phyloP scores from a whole-genome alignment of 2,797 vertebrate species.

The Hoplostethus mediterraneus region DNA sequence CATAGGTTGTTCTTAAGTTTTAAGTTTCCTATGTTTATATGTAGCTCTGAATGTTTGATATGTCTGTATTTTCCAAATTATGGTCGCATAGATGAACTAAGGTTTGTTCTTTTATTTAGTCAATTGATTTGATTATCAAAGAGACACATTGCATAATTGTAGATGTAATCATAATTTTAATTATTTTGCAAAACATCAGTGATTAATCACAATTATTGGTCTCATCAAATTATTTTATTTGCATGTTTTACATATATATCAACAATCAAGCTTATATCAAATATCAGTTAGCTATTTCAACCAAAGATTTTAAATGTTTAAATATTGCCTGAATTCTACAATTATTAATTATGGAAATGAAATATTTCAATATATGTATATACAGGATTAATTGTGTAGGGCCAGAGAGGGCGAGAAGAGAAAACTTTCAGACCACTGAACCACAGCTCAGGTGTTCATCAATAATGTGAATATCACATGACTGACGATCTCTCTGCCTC shows the following conservation, averaged over 20 bases:
- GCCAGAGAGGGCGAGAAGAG: background rate
- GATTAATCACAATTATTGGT: background rate
- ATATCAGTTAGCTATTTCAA: background rate
- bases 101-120: background rate
- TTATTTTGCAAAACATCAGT: background rate
- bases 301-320: background rate
- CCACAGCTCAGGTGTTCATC: conserved; percentile 29
- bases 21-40: background rate
- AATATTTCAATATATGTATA: background rate
- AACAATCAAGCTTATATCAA: too few relatives aligned
- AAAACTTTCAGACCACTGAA: conserved; percentile 9
- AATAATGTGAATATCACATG: conserved; percentile 63
- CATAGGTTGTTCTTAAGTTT: background rate
- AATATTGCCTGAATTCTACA: too few relatives aligned
- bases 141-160: background rate
- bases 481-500: conserved; percentile 40
- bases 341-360: background rate
- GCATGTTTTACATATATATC: background rate
- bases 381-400: background rate
- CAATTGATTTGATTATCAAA: background rate
- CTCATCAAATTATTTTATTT: too few relatives aligned
- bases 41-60: background rate
- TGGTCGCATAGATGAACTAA: background rate
- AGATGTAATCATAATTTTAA: background rate
- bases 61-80: background rate